phyloP scores from a whole-genome alignment of 2,888 invertebrate species.

The Aporophyla lueneburgensis region DNA sequence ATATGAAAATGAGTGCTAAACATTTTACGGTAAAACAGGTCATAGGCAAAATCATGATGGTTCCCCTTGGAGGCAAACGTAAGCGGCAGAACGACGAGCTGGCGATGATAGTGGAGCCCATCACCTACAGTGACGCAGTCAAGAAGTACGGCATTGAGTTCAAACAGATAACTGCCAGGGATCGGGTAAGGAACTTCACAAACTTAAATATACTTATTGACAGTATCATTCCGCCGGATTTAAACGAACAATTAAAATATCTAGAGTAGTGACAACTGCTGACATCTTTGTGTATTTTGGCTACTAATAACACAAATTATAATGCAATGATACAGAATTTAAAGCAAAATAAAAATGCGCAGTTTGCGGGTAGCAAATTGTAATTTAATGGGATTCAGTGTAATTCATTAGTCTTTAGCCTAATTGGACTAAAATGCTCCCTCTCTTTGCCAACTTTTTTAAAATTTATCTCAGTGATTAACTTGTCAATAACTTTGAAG shows the following conservation, averaged over 20 bases:
- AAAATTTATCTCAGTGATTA: slow-evolving; percentile 9
- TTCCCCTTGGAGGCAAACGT: slow-evolving; percentile 73
- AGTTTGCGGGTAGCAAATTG: slow-evolving; percentile 27
- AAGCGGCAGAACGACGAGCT: slow-evolving; percentile 78
- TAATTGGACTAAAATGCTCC: slow-evolving; percentile 37
- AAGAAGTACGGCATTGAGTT: slow-evolving; percentile 88
- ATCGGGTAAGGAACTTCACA: slow-evolving; percentile 71
- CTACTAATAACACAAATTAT: slow-evolving; percentile 14
- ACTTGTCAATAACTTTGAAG: slow-evolving; percentile 37
- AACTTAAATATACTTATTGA: background rate
- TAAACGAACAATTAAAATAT: slow-evolving; percentile 3
- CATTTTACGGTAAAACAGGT: slow-evolving; percentile 65
- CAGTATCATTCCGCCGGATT: background rate
- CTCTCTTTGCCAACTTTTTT: slow-evolving; percentile 38
- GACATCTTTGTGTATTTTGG: slow-evolving; percentile 8
- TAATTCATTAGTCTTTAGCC: slow-evolving; percentile 36
- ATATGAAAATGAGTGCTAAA: background rate
- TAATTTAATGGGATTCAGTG: slow-evolving; percentile 15
- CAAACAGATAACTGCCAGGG: slow-evolving; percentile 65
- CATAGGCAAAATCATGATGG: slow-evolving; percentile 76
- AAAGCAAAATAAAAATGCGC: slow-evolving; percentile 16
- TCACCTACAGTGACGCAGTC: slow-evolving; percentile 84
- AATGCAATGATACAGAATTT: background rate
- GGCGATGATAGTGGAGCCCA: slow-evolving; percentile 82
- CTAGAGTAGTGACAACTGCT: background rate